phyloP scores from a whole-genome alignment of 2,888 invertebrate species.

The Oithona nana region DNA sequence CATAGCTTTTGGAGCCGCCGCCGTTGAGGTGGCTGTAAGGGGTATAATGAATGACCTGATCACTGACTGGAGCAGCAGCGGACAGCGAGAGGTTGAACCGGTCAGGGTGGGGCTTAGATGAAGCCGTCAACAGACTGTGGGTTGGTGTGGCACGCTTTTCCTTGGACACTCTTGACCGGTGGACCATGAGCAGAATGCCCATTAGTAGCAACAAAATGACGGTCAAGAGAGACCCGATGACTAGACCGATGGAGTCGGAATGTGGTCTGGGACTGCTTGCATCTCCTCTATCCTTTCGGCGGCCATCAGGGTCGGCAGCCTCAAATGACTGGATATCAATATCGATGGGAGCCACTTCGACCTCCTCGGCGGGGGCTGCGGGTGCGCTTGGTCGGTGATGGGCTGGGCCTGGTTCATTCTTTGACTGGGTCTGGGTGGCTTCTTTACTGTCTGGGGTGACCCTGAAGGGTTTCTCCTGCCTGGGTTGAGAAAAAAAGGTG shows the following conservation, averaged over 20 bases:
- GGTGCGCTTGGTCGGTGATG: background rate
- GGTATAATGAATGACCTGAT: background rate
- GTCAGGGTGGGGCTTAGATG: conserved; percentile 24
- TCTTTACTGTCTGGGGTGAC: conserved; percentile 24
- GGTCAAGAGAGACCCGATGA: conserved; percentile 49
- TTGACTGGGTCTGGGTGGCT: background rate
- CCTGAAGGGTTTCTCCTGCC: background rate
- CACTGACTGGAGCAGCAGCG: background rate
- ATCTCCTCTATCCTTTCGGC: background rate
- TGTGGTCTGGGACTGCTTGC: background rate
- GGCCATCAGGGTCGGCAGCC: background rate
- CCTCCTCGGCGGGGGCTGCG: background rate
- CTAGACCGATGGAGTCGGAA: conserved; percentile 22
- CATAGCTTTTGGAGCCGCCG: background rate
- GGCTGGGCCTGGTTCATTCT: background rate
- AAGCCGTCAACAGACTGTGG: background rate
- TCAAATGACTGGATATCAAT: background rate
- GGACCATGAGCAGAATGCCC: conserved; percentile 48
- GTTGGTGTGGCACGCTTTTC: background rate
- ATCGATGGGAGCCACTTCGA: background rate
- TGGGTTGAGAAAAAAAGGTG: conserved; percentile 55
- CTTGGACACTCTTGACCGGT: conserved; percentile 26
- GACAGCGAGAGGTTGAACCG: background rate
- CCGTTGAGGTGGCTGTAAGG: background rate
- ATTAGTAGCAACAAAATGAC: conserved; percentile 48